Percentiles rank a stretch among this genome's conserved stretches.
phyloP scores from a whole-genome alignment of 2,888 invertebrate species.

The Parapristionchus giblindavisi region DNA sequence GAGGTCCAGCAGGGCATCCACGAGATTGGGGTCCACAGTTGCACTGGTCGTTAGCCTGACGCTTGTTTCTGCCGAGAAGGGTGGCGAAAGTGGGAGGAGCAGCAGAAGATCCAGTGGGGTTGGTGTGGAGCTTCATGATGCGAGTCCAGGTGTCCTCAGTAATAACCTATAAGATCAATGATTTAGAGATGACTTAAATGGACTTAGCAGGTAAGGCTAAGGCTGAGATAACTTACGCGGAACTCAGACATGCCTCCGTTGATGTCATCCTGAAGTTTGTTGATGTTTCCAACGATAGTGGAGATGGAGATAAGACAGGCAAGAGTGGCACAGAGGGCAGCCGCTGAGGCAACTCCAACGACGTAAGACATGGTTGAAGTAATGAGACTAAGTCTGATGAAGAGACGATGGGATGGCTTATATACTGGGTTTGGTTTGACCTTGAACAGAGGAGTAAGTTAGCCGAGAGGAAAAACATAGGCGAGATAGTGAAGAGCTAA shows the following conservation, averaged over 20 bases:
- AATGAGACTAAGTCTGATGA: too few species aligned
- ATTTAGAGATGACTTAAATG: too few species aligned
- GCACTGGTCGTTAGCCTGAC: constrained; percentile 55
- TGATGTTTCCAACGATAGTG: constrained; percentile 48
- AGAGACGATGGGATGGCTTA: too few species aligned
- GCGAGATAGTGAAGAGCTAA: too few species aligned
- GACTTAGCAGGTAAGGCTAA: too few species aligned
- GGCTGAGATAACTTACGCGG: constrained; percentile 52
- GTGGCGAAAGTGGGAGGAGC: constrained; percentile 53
- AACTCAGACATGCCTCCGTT: constrained; percentile 54
- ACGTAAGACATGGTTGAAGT: too few species aligned
- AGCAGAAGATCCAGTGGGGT: constrained; percentile 48
- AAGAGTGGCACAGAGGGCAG: constrained; percentile 46
- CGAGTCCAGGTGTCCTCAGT: constrained; percentile 56
- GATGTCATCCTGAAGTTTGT: constrained; percentile 50
- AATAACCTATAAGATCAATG: constrained; percentile 43
- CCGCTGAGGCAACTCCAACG: constrained; percentile 50
- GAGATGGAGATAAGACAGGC: constrained; percentile 47
- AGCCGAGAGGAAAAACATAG: too few species aligned
- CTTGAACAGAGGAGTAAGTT: too few species aligned
- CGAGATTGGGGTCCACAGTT: constrained; percentile 56
- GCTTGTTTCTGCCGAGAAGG: constrained; percentile 52
- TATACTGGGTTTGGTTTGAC: too few species aligned
- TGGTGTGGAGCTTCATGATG: constrained; percentile 51
- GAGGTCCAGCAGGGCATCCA: constrained; percentile 61